Evolutionary conservation across 2,113 vertebrate genomes (phyloP), one percentile per base, ranked within the genome.

Genomic region (Euleptes europaea): DNA sequence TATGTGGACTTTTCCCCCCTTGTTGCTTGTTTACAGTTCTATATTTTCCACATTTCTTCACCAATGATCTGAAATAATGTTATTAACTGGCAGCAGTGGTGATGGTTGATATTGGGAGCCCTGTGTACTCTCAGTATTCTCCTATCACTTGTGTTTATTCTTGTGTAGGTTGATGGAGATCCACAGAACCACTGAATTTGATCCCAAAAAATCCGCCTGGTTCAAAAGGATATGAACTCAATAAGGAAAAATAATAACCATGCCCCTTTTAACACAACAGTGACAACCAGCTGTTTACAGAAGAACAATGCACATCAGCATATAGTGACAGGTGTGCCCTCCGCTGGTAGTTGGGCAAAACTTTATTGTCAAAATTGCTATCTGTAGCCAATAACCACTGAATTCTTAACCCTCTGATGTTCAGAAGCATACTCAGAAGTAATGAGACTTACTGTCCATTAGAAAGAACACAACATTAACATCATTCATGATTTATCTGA

Each of bases 251-350:
- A 31, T 38, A 77, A 5, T 77, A 84, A 82, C 0, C 0, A 0
- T 51, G 3, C 23, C 9, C n/a, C 31, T 86, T 5, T 83, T 33
- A 8, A 40, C 71, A 87, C 4, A 81, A 13, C 14, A 28, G 80
- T 2, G 49, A 42, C 1, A 35, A 80, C 33, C 13, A 60, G 1
- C 69, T 90, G 73, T 11, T 42, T 44, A 67, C 40, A 14, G 0
- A 0, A 35, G 63, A n/a, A 4, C 60, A 51, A 9, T 60, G 83
- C 31, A 67, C 54, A 10, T 2, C 0, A 1, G 3, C 13, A 80
- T 4, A 71, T 70, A 72, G 66, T 90, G 82, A 28, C 33, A 83
- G 42, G 4, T 89, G 78, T 78, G 84, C 75, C 82, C 86, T 90
- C 87, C 91, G 84, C 80, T 8, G 72, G 84, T 75, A 83, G 35